Conservation (phyloP, 2,888 invertebrate species). For the Perizoma affinitatum region DNA sequence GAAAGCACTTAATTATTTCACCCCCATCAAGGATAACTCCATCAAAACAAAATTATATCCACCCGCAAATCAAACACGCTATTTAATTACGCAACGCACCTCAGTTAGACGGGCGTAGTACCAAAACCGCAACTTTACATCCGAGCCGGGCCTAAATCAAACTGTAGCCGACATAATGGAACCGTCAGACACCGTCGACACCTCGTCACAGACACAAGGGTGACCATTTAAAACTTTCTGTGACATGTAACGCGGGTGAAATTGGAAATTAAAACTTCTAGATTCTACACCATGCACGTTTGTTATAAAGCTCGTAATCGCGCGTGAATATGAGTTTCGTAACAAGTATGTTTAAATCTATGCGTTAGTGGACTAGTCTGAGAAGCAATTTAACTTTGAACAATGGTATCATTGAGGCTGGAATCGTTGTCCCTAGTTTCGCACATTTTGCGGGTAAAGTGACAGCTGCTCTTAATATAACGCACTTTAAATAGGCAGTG, state of each 20-base stretch:
- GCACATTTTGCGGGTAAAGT: constrained; percentile 19
- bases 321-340: constrained; percentile 1
- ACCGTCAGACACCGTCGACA: constrained; percentile 58
- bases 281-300: constrained; percentile 29
- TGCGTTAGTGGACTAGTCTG: constrained; percentile 39
- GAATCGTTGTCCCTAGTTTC: constrained; percentile 35
- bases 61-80: constrained; percentile 22
- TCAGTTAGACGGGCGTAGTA: constrained; percentile 21
- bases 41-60: constrained; percentile 16
- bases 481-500: constrained; percentile 28
- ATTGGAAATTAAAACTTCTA: constrained; percentile 28
- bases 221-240: constrained; percentile 66
- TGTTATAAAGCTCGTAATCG: constrained; percentile 16
- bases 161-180: constrained; percentile 61
- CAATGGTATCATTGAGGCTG: constrained; percentile 46
- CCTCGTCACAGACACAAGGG: constrained; percentile 62
- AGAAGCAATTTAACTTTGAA: constrained; percentile 69
- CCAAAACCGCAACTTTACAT: constrained; percentile 33
- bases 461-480: constrained; percentile 25
- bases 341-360: constrained; percentile 25
- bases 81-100: constrained; percentile 16
- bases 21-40: constrained; percentile 1
- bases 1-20: background rate
- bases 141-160: constrained; percentile 42
- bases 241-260: constrained; percentile 30